Evolutionary conservation across 2,113 vertebrate genomes (phyloP).

Genomic region (Xiphophorus maculatus): DNA sequence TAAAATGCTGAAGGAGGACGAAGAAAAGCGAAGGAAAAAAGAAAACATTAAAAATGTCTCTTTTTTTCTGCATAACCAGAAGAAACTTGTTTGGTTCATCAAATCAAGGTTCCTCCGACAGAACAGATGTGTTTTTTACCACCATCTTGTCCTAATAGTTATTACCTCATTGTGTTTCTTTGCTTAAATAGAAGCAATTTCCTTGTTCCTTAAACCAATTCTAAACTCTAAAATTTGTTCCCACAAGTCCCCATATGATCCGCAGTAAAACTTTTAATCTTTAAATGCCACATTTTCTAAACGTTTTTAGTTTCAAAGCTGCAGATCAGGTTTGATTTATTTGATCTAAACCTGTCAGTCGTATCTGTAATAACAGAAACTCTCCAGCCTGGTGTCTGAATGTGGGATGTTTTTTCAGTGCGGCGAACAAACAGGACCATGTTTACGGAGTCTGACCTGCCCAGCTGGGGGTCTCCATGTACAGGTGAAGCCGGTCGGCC

Average conservation of each 20-base stretch:
- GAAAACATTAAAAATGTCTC: too few species aligned
- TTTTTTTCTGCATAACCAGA: background rate
- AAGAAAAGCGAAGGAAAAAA: background rate
- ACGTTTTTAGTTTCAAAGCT: background rate
- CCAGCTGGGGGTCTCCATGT: slow-evolving; percentile 85
- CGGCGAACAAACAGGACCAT: background rate
- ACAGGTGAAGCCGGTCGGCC: slow-evolving; percentile 73
- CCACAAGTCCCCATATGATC: background rate
- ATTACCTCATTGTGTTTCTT: slow-evolving; percentile 1
- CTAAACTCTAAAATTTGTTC: background rate
- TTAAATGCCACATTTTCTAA: background rate
- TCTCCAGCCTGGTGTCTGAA: background rate
- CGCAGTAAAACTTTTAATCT: background rate
- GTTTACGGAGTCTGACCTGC: slow-evolving; percentile 72
- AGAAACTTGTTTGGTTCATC: background rate
- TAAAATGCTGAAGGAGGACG: background rate
- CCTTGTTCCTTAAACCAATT: slow-evolving; percentile 2
- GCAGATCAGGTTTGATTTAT: background rate
- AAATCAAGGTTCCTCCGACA: background rate
- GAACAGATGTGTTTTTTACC: background rate
- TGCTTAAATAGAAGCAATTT: background rate
- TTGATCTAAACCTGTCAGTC: background rate
- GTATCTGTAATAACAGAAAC: background rate
- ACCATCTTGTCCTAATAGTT: background rate
- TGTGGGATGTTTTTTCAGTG: background rate